phyloP scores from a whole-genome alignment of 2,888 invertebrate genomes.

The Sacculina carcini region DNA sequence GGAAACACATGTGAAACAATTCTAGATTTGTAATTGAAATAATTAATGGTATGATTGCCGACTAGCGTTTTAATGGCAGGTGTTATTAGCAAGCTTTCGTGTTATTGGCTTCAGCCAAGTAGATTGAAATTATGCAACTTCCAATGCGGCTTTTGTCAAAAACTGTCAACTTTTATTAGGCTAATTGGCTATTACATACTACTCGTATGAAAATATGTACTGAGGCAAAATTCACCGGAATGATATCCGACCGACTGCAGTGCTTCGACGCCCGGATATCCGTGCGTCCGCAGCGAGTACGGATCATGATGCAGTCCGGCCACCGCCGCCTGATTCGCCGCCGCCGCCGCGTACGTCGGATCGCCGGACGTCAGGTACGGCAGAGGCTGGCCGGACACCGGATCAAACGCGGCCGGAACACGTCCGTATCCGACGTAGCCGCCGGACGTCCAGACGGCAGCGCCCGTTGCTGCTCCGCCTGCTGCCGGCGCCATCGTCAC shows the following conservation, averaged over 20 bases:
- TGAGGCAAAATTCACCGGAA: conserved; percentile 38
- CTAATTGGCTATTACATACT: too few relatives aligned
- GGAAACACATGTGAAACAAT: too few relatives aligned
- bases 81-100: too few relatives aligned
- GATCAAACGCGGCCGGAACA: conserved; percentile 15
- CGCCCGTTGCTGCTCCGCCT: conserved; percentile 48
- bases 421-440: conserved; percentile 33
- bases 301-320: conserved; percentile 41
- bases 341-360: conserved; percentile 13
- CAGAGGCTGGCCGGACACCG: conserved; percentile 14
- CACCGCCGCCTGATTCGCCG: conserved; percentile 19
- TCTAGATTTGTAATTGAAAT: too few relatives aligned
- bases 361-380: conserved; percentile 15
- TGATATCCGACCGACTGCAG: conserved; percentile 49
- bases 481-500: conserved; percentile 29
- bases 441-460: conserved; percentile 42
- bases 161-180: too few relatives aligned
- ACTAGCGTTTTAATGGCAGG: too few relatives aligned
- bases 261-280: conserved; percentile 38
- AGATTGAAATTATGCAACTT: too few relatives aligned
- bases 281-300: conserved; percentile 44
- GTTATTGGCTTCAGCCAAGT: too few relatives aligned
- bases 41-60: too few relatives aligned
- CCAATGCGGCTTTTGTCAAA: too few relatives aligned
- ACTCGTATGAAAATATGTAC: too few relatives aligned